Conservation (phyloP, 2,797 vertebrate species). For the Sebastes matsubarae region DNA sequence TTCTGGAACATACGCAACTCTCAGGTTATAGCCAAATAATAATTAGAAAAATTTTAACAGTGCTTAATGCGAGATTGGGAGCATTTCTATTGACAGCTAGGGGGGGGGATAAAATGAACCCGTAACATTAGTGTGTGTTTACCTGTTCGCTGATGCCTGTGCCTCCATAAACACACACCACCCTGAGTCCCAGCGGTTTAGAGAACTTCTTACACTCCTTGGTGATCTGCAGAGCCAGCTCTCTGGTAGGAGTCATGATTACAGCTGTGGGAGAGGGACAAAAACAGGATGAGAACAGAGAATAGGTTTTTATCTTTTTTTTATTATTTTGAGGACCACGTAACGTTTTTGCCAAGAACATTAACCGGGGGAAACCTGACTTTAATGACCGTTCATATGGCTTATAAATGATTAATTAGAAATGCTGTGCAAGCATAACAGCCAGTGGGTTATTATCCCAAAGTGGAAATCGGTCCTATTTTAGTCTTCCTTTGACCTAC, state of each 20-base stretch:
- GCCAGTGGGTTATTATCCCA: neutral
- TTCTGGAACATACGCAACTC: neutral
- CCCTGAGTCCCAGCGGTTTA: conserved; percentile 91
- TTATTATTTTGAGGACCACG: neutral
- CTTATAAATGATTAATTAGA: neutral
- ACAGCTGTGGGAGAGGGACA: conserved; percentile 80
- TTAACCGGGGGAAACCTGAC: neutral
- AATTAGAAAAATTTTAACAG: neutral
- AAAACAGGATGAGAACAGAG: neutral
- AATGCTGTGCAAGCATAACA: neutral
- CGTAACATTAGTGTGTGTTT: neutral
- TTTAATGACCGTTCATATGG: neutral
- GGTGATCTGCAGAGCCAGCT: conserved; percentile 97
- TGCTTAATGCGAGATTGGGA: too few relatives aligned
- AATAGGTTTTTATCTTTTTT: neutral
- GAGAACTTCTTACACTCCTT: conserved; percentile 99
- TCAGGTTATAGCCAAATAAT: neutral
- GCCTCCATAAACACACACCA: conserved; percentile 98
- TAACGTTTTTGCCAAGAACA: neutral
- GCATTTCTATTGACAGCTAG: too few relatives aligned
- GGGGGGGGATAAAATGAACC: neutral
- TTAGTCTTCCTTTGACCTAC: conserved; percentile 1
- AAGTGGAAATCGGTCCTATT: neutral
- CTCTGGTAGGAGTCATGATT: conserved; percentile 98
- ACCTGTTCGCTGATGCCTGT: conserved; percentile 99